A percentile compares a stretch with the other conserved stretches of the same genome.
Conservation (phyloP, 2,113 vertebrate genomes). For the pig (Sus scrofa) region DNA sequence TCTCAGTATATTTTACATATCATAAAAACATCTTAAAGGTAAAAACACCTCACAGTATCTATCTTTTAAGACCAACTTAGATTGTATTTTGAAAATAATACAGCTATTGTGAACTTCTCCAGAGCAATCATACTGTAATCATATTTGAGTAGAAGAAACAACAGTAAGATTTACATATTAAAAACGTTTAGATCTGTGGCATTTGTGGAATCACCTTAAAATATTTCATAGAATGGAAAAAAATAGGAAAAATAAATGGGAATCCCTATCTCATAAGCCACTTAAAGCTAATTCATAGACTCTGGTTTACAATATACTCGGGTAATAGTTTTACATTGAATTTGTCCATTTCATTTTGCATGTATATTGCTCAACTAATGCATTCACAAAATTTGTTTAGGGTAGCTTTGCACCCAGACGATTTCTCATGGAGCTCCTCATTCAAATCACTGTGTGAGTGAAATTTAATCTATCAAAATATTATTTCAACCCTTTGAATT, state of each 20-base stretch:
- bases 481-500: slow-evolving; percentile 51
- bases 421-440: slow-evolving; percentile 64
- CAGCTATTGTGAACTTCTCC: not conserved
- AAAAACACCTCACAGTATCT: not conserved
- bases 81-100: not conserved
- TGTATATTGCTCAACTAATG: slow-evolving; percentile 62
- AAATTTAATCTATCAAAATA: slow-evolving; percentile 73
- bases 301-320: slow-evolving; percentile 60
- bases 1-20: not conserved
- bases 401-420: slow-evolving; percentile 67
- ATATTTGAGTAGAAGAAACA: not conserved
- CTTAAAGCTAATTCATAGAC: slow-evolving; percentile 35
- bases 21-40: not conserved
- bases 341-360: slow-evolving; percentile 74
- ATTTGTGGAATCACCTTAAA: slow-evolving; percentile 61
- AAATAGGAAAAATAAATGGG: not conserved
- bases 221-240: not conserved
- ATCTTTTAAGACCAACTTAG: not conserved
- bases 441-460: slow-evolving; percentile 60
- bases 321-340: slow-evolving; percentile 50
- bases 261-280: slow-evolving; percentile 30
- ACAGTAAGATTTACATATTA: not conserved
- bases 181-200: not conserved
- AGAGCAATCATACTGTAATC: not conserved
- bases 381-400: slow-evolving; percentile 73